These are phyloP conservation scores for Amiota communis DNA, from an alignment of 2,888 invertebrate genomes.

Conservation along the genomic window DNA sequence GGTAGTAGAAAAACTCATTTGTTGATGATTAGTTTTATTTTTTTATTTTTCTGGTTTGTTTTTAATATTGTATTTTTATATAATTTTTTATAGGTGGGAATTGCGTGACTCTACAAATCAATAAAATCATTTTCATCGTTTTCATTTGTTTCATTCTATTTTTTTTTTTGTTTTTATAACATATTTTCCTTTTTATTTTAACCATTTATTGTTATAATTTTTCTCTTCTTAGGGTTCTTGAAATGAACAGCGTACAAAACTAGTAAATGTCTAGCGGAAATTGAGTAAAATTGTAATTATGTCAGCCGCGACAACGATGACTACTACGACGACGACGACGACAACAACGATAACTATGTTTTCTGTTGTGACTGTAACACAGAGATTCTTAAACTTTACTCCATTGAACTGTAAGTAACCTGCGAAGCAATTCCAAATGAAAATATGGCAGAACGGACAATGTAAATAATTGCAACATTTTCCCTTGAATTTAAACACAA, in stretches of 20 bases:
- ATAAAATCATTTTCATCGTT: slow-evolving; percentile 58
- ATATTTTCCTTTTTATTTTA: slow-evolving; percentile 18
- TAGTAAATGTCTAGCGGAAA: slow-evolving; percentile 57
- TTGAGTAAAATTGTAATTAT: slow-evolving; percentile 63
- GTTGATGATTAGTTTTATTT: too few relatives aligned
- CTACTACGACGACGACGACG: slow-evolving; percentile 14
- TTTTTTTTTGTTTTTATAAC: neutral
- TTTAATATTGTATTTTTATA: neutral
- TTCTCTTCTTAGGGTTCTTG: neutral
- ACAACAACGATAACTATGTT: neutral
- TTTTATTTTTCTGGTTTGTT: neutral
- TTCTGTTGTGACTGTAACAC: too few relatives aligned
- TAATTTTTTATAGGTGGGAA: slow-evolving; percentile 33
- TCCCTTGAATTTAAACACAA: too few relatives aligned
- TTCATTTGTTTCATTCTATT: slow-evolving; percentile 34
- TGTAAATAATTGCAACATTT: too few relatives aligned
- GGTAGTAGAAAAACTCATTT: too few relatives aligned
- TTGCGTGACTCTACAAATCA: slow-evolving; percentile 67
- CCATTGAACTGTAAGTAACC: too few relatives aligned
- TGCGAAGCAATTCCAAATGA: too few relatives aligned
- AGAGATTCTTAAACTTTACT: too few relatives aligned
- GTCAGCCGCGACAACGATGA: slow-evolving; percentile 40
- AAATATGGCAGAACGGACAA: too few relatives aligned
- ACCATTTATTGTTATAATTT: neutral
- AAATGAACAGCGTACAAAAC: slow-evolving; percentile 24